Evolutionary conservation across 1,140 invertebrate genomes (phyloP).

Genomic region (Tetramorium parvispinum): DNA sequence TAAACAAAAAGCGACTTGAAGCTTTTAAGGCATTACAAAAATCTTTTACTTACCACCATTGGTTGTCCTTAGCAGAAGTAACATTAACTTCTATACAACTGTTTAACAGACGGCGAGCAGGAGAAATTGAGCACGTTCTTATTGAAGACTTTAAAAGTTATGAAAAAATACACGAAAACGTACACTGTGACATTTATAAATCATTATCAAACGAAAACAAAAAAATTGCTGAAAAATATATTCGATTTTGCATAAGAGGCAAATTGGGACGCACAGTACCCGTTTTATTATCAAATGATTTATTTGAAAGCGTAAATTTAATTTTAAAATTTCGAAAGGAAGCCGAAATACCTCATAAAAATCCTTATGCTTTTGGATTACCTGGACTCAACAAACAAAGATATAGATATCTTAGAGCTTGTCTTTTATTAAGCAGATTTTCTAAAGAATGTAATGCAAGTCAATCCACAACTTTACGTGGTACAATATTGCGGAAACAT

Average conservation of each 20-base stretch:
- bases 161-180: not conserved
- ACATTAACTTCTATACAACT: not conserved
- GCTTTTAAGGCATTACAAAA: not conserved
- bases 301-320: not conserved
- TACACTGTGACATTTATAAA: not conserved
- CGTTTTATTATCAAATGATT: not conserved
- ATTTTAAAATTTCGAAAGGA: not conserved
- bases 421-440: not conserved
- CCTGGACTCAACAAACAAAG: not conserved
- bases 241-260: not conserved
- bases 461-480: too few relatives aligned
- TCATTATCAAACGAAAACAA: not conserved
- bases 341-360: not conserved
- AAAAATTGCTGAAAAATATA: not conserved
- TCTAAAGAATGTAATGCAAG: too few relatives aligned
- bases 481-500: too few relatives aligned
- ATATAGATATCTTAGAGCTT: not conserved
- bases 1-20: not conserved
- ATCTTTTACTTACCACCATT: not conserved
- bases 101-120: not conserved
- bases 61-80: not conserved
- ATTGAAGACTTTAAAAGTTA: not conserved
- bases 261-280: not conserved
- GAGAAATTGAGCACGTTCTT: not conserved
- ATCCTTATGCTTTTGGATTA: not conserved